Conservation (phyloP, 2,113 vertebrate species). For the Thymallus thymallus region DNA sequence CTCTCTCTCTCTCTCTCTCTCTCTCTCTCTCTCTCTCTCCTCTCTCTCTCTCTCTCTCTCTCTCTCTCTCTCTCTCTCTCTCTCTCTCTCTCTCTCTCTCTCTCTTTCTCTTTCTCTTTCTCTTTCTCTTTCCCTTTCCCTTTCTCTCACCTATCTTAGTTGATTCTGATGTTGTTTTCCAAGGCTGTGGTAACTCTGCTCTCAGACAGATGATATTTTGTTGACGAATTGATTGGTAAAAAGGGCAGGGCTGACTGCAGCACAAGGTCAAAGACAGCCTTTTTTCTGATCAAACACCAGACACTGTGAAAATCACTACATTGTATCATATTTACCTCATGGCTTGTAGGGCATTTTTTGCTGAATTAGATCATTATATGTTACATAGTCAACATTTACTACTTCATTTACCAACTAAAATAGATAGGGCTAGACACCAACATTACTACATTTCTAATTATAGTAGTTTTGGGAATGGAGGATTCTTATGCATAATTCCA, state of each 20-base stretch:
- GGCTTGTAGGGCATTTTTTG: not conserved
- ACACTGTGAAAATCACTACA: slow-evolving; percentile 18
- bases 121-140: not conserved
- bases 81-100: not conserved
- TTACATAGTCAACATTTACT: too few species aligned
- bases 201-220: slow-evolving; percentile 70
- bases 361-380: not conserved
- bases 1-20: too few species aligned
- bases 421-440: too few species aligned
- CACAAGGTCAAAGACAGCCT: slow-evolving; percentile 52
- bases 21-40: too few species aligned
- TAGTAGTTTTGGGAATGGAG: not conserved
- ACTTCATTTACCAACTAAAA: too few species aligned
- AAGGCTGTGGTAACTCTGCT: slow-evolving; percentile 56
- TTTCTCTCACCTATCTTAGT: slow-evolving; percentile 25
- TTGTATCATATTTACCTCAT: not conserved
- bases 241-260: slow-evolving; percentile 44
- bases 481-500: not conserved
- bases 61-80: not conserved
- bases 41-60: not conserved
- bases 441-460: not conserved
- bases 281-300: slow-evolving; percentile 45
- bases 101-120: not conserved
- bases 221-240: slow-evolving; percentile 69
- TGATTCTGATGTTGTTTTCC: slow-evolving; percentile 64